Conservation (phyloP, 2,797 vertebrate species). For the Emydoidea blandingii region DNA sequence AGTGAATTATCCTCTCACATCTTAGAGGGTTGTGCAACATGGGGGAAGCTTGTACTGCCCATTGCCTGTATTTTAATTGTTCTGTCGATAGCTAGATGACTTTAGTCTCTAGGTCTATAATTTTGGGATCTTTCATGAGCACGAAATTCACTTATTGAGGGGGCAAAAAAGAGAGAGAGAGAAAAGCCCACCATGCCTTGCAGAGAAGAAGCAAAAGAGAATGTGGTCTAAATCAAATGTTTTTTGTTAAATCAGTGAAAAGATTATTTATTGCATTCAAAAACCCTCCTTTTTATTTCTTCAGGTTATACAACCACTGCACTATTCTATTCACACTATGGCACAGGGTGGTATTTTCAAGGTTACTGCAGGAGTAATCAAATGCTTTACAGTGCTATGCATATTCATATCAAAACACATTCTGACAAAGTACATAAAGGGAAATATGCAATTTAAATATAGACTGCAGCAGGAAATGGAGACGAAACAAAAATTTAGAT, state of each 20-base stretch:
- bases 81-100: not conserved
- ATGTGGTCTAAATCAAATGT: not conserved
- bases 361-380: conserved; percentile 71
- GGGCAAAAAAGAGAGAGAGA: not conserved
- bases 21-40: not conserved
- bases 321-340: conserved; percentile 12
- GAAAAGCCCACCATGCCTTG: not conserved
- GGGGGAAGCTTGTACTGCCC: not conserved
- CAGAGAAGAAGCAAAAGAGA: not conserved
- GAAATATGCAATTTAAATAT: conserved; percentile 75
- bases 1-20: not conserved
- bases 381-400: conserved; percentile 47
- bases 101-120: not conserved
- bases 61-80: not conserved
- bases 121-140: not conserved
- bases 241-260: not conserved
- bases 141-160: not conserved
- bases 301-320: conserved; percentile 25
- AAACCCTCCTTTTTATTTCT: not conserved
- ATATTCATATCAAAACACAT: conserved; percentile 72
- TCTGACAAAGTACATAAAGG: conserved; percentile 61
- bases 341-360: conserved; percentile 52
- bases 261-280: conserved; percentile 30
- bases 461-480: conserved; percentile 62
- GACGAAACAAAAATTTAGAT: conserved; percentile 69